A percentile compares a stretch with the other conserved stretches of the same genome.
phyloP scores from a whole-genome alignment of 2,113 vertebrate genomes.

The Dipodomys merriami region DNA sequence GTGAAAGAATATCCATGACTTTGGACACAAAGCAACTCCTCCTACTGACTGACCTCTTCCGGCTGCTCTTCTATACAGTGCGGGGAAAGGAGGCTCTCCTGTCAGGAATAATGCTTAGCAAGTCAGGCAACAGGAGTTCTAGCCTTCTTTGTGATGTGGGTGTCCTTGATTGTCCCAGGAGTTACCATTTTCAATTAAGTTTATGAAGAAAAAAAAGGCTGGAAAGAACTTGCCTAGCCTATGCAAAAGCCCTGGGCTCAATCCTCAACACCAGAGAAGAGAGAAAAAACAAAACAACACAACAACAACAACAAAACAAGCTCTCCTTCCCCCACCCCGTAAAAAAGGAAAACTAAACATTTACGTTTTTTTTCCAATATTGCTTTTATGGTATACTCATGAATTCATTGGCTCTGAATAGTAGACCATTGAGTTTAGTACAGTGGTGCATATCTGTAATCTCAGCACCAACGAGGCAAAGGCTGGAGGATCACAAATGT shows the following conservation, averaged over 20 bases:
- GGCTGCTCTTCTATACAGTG: not conserved
- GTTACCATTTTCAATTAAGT: not conserved
- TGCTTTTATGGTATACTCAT: not conserved
- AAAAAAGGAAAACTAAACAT: not conserved
- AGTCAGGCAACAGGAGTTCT: not conserved
- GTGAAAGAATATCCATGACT: not conserved
- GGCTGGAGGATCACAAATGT: not conserved
- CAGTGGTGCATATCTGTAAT: not conserved
- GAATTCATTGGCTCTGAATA: conserved; percentile 20
- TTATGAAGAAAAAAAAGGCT: too few relatives aligned
- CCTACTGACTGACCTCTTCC: not conserved
- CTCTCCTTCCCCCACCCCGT: too few relatives aligned
- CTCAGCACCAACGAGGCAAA: not conserved
- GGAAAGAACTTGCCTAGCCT: not conserved
- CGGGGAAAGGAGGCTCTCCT: not conserved
- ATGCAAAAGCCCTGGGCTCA: not conserved
- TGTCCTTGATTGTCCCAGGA: not conserved
- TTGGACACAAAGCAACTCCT: not conserved
- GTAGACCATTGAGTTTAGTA: not conserved
- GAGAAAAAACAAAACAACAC: not conserved
- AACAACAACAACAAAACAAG: too few relatives aligned
- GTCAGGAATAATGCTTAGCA: not conserved
- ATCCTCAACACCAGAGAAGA: not conserved
- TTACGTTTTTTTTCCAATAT: not conserved
- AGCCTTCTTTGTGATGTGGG: too few relatives aligned